Conservation (phyloP, 2,797 vertebrate species). For the Gastrophryne carolinensis region DNA sequence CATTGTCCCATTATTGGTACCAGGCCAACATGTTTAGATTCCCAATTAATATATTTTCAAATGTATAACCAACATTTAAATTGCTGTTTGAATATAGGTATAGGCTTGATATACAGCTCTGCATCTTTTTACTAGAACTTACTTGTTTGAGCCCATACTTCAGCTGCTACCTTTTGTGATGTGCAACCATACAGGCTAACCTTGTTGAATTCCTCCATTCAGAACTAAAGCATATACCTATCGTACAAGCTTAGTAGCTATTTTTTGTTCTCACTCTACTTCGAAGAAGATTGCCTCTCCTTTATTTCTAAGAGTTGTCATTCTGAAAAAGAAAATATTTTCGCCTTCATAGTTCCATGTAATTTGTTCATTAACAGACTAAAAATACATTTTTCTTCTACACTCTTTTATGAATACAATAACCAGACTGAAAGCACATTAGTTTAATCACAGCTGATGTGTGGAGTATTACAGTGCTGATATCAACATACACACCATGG, state of each 20-base stretch:
- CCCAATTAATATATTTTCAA: no score
- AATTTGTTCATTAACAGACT: conserved; percentile 5
- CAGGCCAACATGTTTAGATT: no score
- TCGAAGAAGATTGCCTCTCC: not conserved
- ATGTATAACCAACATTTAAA: no score
- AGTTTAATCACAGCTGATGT: conserved; percentile 43
- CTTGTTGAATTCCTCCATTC: not conserved
- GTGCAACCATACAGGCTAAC: not conserved
- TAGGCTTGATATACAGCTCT: no score
- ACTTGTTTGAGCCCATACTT: not conserved
- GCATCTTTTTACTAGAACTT: no score
- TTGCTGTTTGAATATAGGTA: no score
- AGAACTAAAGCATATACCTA: not conserved
- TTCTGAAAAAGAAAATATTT: conserved; percentile 5
- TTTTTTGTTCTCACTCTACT: not conserved
- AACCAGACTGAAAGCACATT: conserved; percentile 40
- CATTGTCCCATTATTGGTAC: no score
- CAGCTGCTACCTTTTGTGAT: not conserved
- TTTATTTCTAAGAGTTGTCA: not conserved
- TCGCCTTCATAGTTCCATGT: not conserved
- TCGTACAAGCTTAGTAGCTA: not conserved
- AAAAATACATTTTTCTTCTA: conserved; percentile 1
- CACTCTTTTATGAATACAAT: conserved; percentile 34
- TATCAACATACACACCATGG: conserved; percentile 28
- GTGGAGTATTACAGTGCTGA: conserved; percentile 43